phyloP scores from a whole-genome alignment of 1,140 invertebrate species.

The Stegodyphus mimosarum region DNA sequence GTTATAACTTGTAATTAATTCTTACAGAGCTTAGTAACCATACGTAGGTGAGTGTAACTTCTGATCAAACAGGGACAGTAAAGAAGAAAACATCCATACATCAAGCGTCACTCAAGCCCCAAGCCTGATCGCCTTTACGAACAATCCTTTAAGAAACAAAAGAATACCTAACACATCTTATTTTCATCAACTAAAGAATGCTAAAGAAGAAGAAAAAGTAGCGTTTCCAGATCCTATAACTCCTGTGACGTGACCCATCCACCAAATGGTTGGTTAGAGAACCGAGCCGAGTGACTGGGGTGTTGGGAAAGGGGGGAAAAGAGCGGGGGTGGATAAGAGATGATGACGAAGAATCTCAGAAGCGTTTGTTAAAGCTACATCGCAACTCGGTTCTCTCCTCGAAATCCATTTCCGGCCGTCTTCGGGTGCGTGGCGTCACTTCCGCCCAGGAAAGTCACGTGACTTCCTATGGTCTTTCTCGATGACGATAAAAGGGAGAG shows the following conservation, averaged over 20 bases:
- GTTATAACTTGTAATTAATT: no score
- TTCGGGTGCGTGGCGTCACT: constrained; percentile 41
- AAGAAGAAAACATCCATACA: no score
- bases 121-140: no score
- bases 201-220: no score
- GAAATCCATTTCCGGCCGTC: constrained; percentile 49
- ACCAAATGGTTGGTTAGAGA: constrained; percentile 15
- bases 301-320: not conserved
- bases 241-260: constrained; percentile 43
- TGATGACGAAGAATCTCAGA: constrained; percentile 36
- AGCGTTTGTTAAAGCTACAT: constrained; percentile 46
- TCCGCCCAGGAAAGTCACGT: constrained; percentile 47
- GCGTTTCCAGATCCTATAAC: not conserved
- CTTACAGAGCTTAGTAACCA: no score
- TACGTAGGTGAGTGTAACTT: no score
- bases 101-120: no score
- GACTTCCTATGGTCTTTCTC: not conserved
- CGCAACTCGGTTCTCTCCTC: constrained; percentile 26
- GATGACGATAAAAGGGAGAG: constrained; percentile 10
- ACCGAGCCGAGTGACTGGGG: not conserved
- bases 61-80: no score
- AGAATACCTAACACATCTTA: no score
- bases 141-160: no score
- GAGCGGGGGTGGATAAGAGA: constrained; percentile 4
- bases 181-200: no score